phyloP scores from a whole-genome alignment of 2,797 vertebrate genomes.

The Hybognathus amarus region DNA sequence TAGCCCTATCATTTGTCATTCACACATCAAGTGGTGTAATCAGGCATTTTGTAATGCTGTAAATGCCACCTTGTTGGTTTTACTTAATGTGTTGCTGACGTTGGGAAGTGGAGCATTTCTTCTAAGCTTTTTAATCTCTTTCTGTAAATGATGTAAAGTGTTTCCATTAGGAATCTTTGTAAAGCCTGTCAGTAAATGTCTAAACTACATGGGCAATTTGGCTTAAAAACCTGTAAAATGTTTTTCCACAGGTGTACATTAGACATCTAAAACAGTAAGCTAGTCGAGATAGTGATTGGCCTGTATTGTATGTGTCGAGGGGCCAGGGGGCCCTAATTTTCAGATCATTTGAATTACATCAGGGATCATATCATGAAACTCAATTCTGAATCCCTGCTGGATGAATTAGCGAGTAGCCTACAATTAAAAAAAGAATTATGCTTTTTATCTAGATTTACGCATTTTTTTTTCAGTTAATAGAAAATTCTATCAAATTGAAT shows the following conservation, averaged over 20 bases:
- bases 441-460: no score
- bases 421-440: not conserved
- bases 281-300: not conserved
- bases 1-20: slow-evolving; percentile 13
- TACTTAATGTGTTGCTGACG: not conserved
- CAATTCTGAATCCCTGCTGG: not conserved
- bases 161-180: not conserved
- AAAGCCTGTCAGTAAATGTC: not conserved
- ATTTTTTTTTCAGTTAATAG: no score
- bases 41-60: not conserved
- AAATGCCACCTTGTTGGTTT: slow-evolving; percentile 1
- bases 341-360: not conserved
- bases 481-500: no score
- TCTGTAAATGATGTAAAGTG: not conserved
- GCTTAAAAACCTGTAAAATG: not conserved
- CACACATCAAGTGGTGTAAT: slow-evolving; percentile 4
- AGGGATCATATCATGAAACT: not conserved
- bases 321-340: not conserved
- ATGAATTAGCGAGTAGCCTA: not conserved
- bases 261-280: not conserved
- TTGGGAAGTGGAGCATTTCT: not conserved
- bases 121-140: not conserved
- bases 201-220: not conserved
- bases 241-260: not conserved
- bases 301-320: no score